phyloP scores from a whole-genome alignment of 2,113 vertebrate genomes.

The Zapornia atra region DNA sequence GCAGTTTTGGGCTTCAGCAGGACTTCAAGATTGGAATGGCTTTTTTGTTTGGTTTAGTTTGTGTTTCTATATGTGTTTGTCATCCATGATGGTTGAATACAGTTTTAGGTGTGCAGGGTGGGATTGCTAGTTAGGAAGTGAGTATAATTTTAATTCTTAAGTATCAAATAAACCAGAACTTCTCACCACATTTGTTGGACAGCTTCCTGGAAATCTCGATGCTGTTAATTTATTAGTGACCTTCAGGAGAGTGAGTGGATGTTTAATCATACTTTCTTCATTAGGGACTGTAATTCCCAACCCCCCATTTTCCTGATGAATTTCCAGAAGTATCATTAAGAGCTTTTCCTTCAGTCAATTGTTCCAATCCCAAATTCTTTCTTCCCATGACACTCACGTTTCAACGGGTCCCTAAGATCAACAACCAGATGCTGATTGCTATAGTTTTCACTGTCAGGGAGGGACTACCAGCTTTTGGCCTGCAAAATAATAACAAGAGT shows the following conservation, averaged over 20 bases:
- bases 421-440: neutral
- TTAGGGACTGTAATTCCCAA: neutral
- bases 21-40: neutral
- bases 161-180: neutral
- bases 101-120: neutral
- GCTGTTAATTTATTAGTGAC: neutral
- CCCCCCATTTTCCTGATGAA: neutral
- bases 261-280: conserved; percentile 12
- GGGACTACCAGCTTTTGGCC: neutral
- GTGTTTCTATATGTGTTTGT: neutral
- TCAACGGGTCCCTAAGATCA: neutral
- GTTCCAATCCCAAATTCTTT: neutral
- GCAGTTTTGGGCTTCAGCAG: neutral
- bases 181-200: neutral
- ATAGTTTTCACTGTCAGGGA: neutral
- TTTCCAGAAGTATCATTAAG: neutral
- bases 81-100: neutral
- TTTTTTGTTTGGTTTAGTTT: neutral
- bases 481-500: neutral
- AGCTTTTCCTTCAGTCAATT: neutral
- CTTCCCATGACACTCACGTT: neutral
- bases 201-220: neutral
- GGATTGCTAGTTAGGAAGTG: neutral
- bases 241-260: neutral
- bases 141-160: neutral